Evolutionary conservation across 2,888 invertebrate species (phyloP).

Genomic region (Lysandra coridon): DNA sequence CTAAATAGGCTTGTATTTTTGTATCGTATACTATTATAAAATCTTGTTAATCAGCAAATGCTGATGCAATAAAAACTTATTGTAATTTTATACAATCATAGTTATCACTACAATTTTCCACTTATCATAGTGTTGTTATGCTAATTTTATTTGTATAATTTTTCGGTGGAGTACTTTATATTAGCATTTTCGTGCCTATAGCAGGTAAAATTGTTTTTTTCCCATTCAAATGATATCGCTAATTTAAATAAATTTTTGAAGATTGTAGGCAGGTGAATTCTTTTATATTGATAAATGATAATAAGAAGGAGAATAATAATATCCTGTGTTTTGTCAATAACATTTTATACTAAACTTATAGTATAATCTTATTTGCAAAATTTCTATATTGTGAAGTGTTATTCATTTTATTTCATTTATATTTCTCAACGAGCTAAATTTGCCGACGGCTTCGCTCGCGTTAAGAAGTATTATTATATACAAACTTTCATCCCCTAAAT

Average conservation of each 20-base stretch:
- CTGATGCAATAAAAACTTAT: not conserved
- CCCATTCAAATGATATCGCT: not conserved
- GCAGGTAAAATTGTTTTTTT: not conserved
- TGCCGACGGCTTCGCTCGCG: no score
- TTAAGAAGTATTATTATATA: no score
- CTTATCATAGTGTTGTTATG: not conserved
- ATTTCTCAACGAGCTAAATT: no score
- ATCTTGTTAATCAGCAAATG: not conserved
- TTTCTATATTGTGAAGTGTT: no score
- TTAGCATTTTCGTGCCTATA: not conserved
- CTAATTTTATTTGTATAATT: conserved; percentile 8
- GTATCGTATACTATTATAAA: not conserved
- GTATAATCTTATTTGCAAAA: no score
- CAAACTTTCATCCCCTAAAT: no score
- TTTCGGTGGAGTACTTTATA: not conserved
- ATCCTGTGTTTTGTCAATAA: no score
- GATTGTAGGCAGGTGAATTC: not conserved
- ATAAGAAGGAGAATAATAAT: not conserved
- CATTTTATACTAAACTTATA: no score
- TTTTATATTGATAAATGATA: not conserved
- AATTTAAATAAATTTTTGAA: not conserved
- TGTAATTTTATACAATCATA: not conserved
- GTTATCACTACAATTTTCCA: not conserved
- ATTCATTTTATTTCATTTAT: no score
- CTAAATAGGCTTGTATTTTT: not conserved